Base-by-base conservation (phyloP, 1,140 invertebrate genomes). In the Berghia stephanieae region DNA sequence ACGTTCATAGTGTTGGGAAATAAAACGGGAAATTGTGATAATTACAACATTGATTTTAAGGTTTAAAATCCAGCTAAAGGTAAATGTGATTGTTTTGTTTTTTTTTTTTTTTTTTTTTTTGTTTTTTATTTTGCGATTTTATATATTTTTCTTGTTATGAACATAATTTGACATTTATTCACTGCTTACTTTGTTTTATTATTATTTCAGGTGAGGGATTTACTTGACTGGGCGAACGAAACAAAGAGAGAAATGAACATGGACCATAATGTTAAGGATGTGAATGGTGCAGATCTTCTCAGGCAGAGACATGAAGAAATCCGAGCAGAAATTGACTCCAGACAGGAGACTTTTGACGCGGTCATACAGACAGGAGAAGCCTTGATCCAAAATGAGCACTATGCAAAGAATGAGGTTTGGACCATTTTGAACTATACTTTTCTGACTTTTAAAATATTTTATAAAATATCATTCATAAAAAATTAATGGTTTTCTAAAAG, bases 291-390 rank as follows among this genome's bases (percentile, higher is more conserved):
- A 8, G 96, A 98, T 86, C 92, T 93, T 8, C 90, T 98, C 93
- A 93, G 31, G 94, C 98, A 88, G 2, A 66, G 85, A 24, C 97
- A 99, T 87, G 95, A 98, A 81, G 93, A 96, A 52, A 90, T 98
- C 31, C 95, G 96, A 85, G 95, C 94, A 2, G 98, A 99, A 91
- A 97, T 99, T 74, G 96, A 99, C 88, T 95, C 97, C 0, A 90
- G 97, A 36, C 96, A 98, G 88, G 94, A 94, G 73, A 94, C 92
- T 81, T 98, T 98, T 89, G 90, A 93, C 40, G 91, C 91, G 31
- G 93, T 96, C 0, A 92, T 95, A 21, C 93, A 95, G 78, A 90
- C 94, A 24, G 96, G 96, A 4, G 92, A 95, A 76, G 92, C 92
- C 8, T 95, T 99, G 93, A 93, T 98, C 24, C 82, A 89, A 10